Percentiles rank a stretch among this genome's conserved stretches.
Conservation (phyloP, 2,113 vertebrate species). For the Macaca mulatta region DNA sequence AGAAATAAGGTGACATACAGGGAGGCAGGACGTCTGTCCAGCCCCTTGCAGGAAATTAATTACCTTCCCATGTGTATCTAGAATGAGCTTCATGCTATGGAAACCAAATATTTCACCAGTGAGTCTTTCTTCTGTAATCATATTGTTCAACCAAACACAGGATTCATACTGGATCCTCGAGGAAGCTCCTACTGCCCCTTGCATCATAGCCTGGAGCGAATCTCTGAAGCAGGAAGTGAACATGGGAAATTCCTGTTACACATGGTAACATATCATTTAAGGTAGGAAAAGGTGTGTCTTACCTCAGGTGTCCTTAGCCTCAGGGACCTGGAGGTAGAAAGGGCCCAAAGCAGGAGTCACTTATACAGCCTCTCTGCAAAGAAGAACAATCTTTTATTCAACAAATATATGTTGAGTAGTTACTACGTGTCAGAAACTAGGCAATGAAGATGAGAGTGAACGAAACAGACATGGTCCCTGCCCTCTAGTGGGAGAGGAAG, state of each 20-base stretch:
- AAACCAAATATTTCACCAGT: slow-evolving; percentile 30
- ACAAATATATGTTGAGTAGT: neutral
- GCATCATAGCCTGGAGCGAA: neutral
- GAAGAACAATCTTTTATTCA: neutral
- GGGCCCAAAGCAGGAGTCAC: neutral
- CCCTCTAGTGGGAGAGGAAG: neutral
- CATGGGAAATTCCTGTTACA: neutral
- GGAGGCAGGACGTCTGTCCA: neutral
- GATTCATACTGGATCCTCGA: neutral
- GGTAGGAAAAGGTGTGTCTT: neutral
- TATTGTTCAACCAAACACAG: slow-evolving; percentile 11
- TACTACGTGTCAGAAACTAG: neutral
- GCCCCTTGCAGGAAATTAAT: neutral
- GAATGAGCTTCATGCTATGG: neutral
- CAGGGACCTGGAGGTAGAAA: neutral
- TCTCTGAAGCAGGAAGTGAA: slow-evolving; percentile 46
- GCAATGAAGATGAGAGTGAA: neutral
- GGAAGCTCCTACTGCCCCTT: neutral
- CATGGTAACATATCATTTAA: neutral
- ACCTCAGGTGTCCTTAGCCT: neutral
- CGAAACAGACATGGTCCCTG: neutral
- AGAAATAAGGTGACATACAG: neutral
- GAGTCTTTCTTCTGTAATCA: slow-evolving; percentile 20
- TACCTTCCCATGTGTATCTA: neutral
- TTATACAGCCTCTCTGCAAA: neutral